These are phyloP conservation scores for Crotalus helleri DNA, from an alignment of 2,113 vertebrate genomes.

Conservation along the genomic window DNA sequence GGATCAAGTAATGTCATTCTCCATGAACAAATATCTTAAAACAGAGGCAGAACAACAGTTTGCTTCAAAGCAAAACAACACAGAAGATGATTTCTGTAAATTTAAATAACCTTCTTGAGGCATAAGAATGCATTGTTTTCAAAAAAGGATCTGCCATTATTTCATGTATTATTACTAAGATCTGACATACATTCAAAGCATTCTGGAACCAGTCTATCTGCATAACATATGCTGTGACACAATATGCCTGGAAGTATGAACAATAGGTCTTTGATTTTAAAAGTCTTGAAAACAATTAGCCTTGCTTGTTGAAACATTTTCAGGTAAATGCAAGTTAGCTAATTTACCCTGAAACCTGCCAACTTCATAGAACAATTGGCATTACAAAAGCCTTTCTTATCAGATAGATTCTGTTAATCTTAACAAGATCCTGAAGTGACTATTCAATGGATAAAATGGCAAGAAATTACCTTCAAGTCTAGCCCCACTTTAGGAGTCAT, in stretches of 20 bases:
- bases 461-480: not conserved
- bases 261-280: constrained; percentile 1
- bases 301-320: constrained; percentile 27
- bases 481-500: too few relatives aligned
- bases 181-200: constrained; percentile 17
- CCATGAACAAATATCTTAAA: not conserved
- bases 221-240: constrained; percentile 1
- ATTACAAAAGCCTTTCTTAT: constrained; percentile 11
- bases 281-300: not conserved
- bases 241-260: constrained; percentile 2
- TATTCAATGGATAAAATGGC: not conserved
- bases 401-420: not conserved
- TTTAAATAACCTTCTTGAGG: not conserved
- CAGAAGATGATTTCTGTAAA: not conserved
- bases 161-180: not conserved
- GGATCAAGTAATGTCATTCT: not conserved
- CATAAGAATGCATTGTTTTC: not conserved
- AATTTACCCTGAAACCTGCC: constrained; percentile 17
- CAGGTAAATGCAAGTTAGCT: constrained; percentile 6
- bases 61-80: not conserved
- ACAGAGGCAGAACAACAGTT: not conserved
- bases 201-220: constrained; percentile 32
- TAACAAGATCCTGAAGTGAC: not conserved
- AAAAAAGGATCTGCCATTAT: not conserved
- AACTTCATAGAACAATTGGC: constrained; percentile 9